A percentile compares a stretch with the other conserved stretches of the same genome.
These are phyloP conservation scores for Protonibea diacanthus DNA, from an alignment of 2,797 vertebrate genomes.

Conservation along the genomic window DNA sequence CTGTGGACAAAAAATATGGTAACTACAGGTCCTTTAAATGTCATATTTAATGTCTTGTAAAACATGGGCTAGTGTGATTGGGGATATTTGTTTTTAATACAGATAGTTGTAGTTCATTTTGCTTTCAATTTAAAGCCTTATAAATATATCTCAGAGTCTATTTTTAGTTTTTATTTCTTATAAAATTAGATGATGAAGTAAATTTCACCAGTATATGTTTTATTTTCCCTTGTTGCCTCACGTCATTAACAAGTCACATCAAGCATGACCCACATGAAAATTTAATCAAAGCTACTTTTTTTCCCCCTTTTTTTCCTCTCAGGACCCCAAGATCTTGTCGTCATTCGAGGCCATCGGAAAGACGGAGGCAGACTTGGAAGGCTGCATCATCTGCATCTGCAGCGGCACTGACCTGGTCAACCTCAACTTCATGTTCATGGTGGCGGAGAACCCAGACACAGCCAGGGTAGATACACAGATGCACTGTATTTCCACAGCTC, in stretches of 20 bases:
- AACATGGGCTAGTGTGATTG: not conserved
- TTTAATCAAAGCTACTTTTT: not conserved
- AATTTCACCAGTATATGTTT: not conserved
- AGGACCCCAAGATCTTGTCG: conserved; percentile 97
- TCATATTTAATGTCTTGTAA: not conserved
- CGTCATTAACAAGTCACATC: not conserved
- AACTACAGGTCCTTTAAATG: conserved; percentile 4
- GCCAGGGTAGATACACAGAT: conserved; percentile 88
- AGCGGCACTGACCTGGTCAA: conserved; percentile 97
- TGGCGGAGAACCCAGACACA: conserved; percentile 92
- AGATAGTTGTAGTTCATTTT: not conserved
- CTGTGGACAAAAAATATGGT: not conserved
- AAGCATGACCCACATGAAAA: not conserved
- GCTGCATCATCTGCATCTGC: conserved; percentile 95
- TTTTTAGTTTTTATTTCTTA: too few species aligned
- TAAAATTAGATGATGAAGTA: not conserved
- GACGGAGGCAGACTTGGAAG: conserved; percentile 93
- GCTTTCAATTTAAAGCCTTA: not conserved
- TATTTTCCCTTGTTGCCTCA: not conserved
- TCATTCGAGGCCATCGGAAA: conserved; percentile 94
- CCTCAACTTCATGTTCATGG: conserved; percentile 97
- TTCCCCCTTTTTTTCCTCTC: not conserved
- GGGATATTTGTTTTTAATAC: not conserved
- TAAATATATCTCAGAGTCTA: too few species aligned
- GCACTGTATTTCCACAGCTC: not conserved